Evolutionary conservation across 2,797 vertebrate species (phyloP).

Genomic region (Triplophysa yarkandensis): DNA sequence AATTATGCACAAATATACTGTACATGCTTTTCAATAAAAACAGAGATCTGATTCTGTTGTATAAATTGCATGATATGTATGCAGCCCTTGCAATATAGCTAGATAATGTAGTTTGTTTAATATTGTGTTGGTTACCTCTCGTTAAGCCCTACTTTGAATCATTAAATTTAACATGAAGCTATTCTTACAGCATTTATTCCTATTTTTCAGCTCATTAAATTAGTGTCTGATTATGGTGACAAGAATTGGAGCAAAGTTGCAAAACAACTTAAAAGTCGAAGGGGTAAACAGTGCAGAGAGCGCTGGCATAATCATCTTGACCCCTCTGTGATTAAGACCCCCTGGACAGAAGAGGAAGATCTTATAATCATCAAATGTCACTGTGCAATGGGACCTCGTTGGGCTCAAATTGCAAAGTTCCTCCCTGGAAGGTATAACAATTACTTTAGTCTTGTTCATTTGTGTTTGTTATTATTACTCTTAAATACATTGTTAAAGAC

Average conservation of each 20-base stretch:
- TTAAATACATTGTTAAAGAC: no score
- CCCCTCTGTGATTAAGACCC: conserved; percentile 86
- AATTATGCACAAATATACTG: background rate
- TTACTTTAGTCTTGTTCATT: background rate
- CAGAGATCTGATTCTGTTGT: no score
- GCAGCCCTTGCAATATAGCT: no score
- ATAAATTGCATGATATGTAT: no score
- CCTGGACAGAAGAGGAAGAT: conserved; percentile 91
- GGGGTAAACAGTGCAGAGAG: conserved; percentile 91
- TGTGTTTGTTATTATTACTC: no score
- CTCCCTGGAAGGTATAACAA: conserved; percentile 86
- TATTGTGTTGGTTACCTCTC: no score
- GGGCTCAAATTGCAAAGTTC: conserved; percentile 92
- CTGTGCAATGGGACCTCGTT: conserved; percentile 87
- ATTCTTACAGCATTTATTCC: background rate
- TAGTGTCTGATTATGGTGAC: conserved; percentile 85
- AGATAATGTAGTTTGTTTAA: no score
- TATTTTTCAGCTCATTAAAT: conserved; percentile 80
- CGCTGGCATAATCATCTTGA: conserved; percentile 94
- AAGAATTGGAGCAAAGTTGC: conserved; percentile 87
- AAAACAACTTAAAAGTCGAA: conserved; percentile 83
- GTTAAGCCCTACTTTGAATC: no score
- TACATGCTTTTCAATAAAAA: no score
- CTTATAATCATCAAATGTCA: conserved; percentile 90
- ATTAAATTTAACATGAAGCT: background rate